Evolutionary conservation across 2,113 vertebrate genomes (phyloP).

Genomic region (Lucifuga dentata): DNA sequence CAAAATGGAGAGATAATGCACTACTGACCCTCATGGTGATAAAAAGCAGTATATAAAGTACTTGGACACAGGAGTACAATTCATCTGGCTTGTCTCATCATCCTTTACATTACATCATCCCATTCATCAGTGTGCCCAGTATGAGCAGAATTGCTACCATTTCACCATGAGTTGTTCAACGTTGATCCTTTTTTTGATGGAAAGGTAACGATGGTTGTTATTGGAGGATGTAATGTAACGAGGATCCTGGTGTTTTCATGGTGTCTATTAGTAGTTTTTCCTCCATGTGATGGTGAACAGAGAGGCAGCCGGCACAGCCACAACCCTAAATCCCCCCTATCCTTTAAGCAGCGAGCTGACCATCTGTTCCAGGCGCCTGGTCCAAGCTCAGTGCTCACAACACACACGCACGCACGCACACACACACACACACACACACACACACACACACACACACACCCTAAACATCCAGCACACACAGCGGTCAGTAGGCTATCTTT

Average conservation of each 20-base stretch:
- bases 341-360: slow-evolving; percentile 78
- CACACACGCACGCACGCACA: slow-evolving; percentile 31
- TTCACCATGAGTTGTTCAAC: neutral
- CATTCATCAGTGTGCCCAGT: neutral
- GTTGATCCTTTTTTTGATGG: no score
- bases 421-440: slow-evolving; percentile 13
- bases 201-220: no score
- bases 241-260: neutral
- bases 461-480: neutral
- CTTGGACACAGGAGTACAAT: neutral
- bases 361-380: slow-evolving; percentile 75
- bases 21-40: no score
- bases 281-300: slow-evolving; percentile 55
- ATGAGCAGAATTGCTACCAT: neutral
- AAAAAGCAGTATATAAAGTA: no score
- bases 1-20: no score
- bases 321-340: slow-evolving; percentile 71
- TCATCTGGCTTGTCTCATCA: no score
- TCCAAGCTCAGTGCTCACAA: slow-evolving; percentile 49
- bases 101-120: no score
- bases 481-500: neutral
- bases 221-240: neutral
- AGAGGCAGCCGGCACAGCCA: slow-evolving; percentile 26
- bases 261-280: slow-evolving; percentile 49
- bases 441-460: neutral